Evolutionary conservation across 2,113 vertebrate genomes (phyloP).

Genomic region (Heloderma charlesbogerti): DNA sequence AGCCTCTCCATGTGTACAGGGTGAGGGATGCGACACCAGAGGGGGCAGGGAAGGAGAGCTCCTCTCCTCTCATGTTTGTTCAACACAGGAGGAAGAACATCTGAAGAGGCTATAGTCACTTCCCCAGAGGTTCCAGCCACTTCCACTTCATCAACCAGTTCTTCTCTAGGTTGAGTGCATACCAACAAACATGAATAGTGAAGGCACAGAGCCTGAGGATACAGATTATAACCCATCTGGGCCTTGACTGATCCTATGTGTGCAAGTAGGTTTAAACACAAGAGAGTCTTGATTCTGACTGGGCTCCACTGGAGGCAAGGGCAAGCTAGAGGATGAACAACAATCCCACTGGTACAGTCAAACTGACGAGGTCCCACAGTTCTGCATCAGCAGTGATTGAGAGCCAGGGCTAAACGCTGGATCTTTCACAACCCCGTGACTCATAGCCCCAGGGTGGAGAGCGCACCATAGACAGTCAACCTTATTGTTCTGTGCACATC

Average conservation of each 20-base stretch:
- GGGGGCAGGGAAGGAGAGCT: too few species aligned
- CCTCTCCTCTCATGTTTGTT: too few species aligned
- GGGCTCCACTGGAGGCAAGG: slow-evolving; percentile 28
- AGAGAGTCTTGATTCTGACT: background rate
- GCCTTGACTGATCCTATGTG: slow-evolving; percentile 24
- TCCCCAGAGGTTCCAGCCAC: too few species aligned
- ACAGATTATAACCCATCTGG: background rate
- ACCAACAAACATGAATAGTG: too few species aligned
- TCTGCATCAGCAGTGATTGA: slow-evolving; percentile 55
- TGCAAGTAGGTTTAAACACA: slow-evolving; percentile 31
- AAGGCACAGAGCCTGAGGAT: too few species aligned
- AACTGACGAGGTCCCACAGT: slow-evolving; percentile 54
- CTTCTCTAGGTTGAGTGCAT: too few species aligned
- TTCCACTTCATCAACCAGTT: too few species aligned
- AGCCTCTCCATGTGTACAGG: too few species aligned
- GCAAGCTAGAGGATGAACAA: slow-evolving; percentile 43
- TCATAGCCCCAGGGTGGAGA: slow-evolving; percentile 61
- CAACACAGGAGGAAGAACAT: too few species aligned
- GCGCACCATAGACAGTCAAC: slow-evolving; percentile 41
- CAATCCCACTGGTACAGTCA: slow-evolving; percentile 35
- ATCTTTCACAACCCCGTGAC: slow-evolving; percentile 64
- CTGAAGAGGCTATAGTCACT: too few species aligned
- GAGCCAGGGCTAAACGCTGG: slow-evolving; percentile 60
- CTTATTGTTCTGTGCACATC: slow-evolving; percentile 64
- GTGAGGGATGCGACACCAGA: too few species aligned